Conservation (phyloP, 2,888 invertebrate species). For the Escarpia spicata region DNA sequence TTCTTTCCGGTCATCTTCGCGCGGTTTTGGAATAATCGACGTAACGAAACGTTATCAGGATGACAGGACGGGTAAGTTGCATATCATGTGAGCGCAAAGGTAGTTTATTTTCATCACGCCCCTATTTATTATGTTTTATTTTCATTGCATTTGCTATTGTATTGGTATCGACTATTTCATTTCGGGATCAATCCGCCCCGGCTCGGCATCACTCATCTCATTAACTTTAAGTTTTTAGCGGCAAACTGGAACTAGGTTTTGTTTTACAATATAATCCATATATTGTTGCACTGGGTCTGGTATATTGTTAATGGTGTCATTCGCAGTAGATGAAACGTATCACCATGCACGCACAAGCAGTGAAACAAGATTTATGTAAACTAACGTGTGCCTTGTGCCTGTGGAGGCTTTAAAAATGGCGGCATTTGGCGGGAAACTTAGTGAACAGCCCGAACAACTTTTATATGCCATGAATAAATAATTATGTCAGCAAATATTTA, state of each 20-base stretch:
- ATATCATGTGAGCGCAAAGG: neutral
- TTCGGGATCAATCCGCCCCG: neutral
- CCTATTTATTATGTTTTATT: neutral
- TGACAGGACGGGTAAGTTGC: constrained; percentile 16
- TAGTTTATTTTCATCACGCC: neutral
- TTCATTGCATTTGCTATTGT: neutral
- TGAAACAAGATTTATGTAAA: neutral
- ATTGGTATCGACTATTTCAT: neutral
- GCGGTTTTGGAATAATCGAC: neutral
- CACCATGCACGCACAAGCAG: neutral
- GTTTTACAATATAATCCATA: neutral
- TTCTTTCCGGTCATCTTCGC: neutral
- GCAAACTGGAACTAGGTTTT: neutral
- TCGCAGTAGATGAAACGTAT: neutral
- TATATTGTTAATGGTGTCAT: neutral
- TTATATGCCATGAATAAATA: too few relatives aligned
- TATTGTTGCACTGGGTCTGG: neutral
- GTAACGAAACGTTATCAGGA: neutral
- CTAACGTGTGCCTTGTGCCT: neutral
- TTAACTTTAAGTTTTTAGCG: neutral
- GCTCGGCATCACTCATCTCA: neutral
- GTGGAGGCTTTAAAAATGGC: neutral
- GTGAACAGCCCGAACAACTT: too few relatives aligned
- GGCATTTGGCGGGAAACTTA: neutral
- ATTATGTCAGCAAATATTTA: too few relatives aligned